Base-by-base conservation (phyloP, 2,797 vertebrate species). In the Poecile montanus region DNA sequence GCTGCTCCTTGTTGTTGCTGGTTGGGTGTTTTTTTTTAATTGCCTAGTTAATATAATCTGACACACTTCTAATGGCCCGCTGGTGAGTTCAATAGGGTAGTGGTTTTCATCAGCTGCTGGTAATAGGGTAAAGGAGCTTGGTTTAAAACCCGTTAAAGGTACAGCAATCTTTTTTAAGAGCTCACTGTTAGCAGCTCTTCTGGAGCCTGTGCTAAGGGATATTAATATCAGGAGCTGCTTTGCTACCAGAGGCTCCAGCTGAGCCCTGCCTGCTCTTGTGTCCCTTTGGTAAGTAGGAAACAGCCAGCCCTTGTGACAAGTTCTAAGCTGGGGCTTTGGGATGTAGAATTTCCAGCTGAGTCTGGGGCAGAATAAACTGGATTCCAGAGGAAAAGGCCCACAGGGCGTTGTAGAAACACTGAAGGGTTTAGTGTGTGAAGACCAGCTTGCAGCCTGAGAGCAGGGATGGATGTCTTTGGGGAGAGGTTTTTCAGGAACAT, bases 1-100 rank as follows among this genome's bases (percentile, higher is more conserved):
- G 77, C 90, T 66, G 91, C 87, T 92, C 57, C 3, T 90, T 91
- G 91, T 86, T 96, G 87, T 75, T 93, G 80, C 85, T 91, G 89
- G 72, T 94, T 62, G 91, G 63, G 53, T 96, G 89, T 71, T 42
- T 79, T 85, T 87, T 96, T 95, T 85, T 96, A 93, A 95, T 93
- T 96, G 91, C 95, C 72, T 92, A 67, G 85, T 96, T 96, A 95
- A 95, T 95, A 93, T 92, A 96, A 96, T 92, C 75, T 94, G 94
- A 93, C 91, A 92, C 76, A 94, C 93, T 95, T 81, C 88, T 95
- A 94, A 94, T 96, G 75, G 88, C 80, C 70, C 53, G 17, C 94
- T 76, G 94, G 89, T 91, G 94, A 89, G 93, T 96, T 96, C 89
- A 96, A 85, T 88, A 94, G 91, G 63, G 71, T 91, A 93, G 89